Base-by-base conservation (phyloP, 2,113 vertebrate genomes). In the Delphinus delphis region DNA sequence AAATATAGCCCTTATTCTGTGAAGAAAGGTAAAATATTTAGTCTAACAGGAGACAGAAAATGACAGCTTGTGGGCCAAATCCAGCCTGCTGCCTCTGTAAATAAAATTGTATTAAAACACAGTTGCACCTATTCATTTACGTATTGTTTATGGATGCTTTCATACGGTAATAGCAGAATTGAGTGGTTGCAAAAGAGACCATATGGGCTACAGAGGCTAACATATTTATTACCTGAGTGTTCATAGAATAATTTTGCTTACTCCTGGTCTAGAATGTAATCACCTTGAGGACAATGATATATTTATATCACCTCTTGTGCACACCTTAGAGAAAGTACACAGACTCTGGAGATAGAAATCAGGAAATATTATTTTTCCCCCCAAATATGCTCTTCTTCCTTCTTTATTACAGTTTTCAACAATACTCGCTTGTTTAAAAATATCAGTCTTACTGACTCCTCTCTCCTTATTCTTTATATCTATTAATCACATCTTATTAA, bases 11-110 rank as follows among this genome's bases (percentile, higher is more conserved):
- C 23, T 63, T 86, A 15, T 53, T 77, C 13, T 63, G 8, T 53
- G 23, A 95, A 95, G 50, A 86, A 89, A 44, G 60, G 7, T 77
- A 79, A 87, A 95, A 90, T 50, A 83, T 20, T 65, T 68, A 55
- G 15, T 93, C 50, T 47, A 70, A 86, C 0, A 44, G 3, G 18
- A 65, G 31, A 86, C 7, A 92, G 47, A 15, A 58, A 83, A 79
- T 70, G 41, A 70, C 18, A 70, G 2, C 18, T 38, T 53, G 1
- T 68, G 33, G 33, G 23, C 60, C 55, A 91, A 89, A 96, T 77
- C 25, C n/a, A 79, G 5, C 28, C 41, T 63, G 10, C n/a, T 86
- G 15, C 18, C 65, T 94, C 1, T 5, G 53, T 87, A 33, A 93
- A 68, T 68, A 62, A 33, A 58, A 28, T 50, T 73, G 65, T 60